These are phyloP conservation scores for Sipha maydis DNA, from an alignment of 2,888 invertebrate genomes.

Conservation along the genomic window DNA sequence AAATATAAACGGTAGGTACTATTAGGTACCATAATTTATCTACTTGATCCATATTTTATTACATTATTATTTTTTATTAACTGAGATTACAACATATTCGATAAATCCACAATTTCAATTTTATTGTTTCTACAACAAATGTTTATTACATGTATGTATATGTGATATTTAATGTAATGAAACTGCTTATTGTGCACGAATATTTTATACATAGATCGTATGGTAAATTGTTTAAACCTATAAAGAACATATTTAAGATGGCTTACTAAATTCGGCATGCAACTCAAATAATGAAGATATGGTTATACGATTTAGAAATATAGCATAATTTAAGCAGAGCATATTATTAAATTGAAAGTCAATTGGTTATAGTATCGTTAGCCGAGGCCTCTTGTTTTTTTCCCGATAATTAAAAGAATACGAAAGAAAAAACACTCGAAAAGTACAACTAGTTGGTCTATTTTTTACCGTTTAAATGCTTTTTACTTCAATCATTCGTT, in stretches of 20 bases:
- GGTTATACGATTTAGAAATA: background rate
- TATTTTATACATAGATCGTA: background rate
- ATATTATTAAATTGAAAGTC: background rate
- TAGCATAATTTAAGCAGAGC: background rate
- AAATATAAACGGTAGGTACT: too few relatives aligned
- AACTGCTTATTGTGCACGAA: background rate
- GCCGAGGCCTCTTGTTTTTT: background rate
- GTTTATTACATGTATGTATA: too few relatives aligned
- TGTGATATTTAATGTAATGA: too few relatives aligned
- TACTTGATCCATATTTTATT: too few relatives aligned
- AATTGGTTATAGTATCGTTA: background rate
- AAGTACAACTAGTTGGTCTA: constrained; percentile 38
- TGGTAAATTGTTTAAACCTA: constrained; percentile 2
- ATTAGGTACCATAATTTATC: too few relatives aligned
- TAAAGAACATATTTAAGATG: background rate
- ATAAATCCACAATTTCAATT: too few relatives aligned
- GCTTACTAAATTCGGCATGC: constrained; percentile 7
- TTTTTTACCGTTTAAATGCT: constrained; percentile 53
- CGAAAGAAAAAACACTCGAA: constrained; percentile 41
- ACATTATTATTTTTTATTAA: too few relatives aligned
- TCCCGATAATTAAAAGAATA: background rate
- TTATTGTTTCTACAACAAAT: too few relatives aligned
- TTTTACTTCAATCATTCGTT: constrained; percentile 27
- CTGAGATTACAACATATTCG: too few relatives aligned
- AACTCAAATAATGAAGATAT: background rate